Conservation (phyloP, 1,140 invertebrate species). For the Apocrypta bakeri region DNA sequence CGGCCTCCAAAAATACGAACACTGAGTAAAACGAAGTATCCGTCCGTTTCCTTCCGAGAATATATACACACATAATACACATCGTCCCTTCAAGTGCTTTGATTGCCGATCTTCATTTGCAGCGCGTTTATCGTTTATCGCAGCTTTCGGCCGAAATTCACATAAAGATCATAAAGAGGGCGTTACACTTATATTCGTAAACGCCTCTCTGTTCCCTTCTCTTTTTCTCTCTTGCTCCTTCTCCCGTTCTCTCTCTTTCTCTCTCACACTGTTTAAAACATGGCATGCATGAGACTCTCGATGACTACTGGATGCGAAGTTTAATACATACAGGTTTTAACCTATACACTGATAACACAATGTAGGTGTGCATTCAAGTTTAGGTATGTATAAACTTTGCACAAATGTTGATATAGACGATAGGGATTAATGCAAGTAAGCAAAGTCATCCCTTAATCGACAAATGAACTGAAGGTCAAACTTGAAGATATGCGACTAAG, state of each 20-base stretch:
- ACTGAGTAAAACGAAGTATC: neutral
- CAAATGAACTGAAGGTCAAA: slow-evolving; percentile 9
- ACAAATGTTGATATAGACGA: no score
- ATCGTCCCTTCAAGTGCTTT: neutral
- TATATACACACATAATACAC: no score
- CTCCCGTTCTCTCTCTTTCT: neutral
- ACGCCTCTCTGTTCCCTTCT: neutral
- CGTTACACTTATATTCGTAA: slow-evolving; percentile 25
- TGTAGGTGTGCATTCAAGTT: no score
- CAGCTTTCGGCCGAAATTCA: neutral
- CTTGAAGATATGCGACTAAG: neutral
- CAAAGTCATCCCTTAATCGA: neutral
- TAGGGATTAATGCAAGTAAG: no score
- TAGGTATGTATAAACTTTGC: no score
- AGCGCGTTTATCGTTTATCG: neutral
- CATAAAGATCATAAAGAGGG: slow-evolving; percentile 24
- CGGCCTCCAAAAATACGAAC: neutral
- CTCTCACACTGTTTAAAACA: neutral
- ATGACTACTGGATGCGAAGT: no score
- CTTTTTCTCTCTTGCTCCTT: no score
- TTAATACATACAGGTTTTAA: no score
- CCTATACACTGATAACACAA: no score
- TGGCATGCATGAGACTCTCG: no score
- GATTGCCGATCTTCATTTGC: neutral
- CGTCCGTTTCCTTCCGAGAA: no score